phyloP scores from a whole-genome alignment of 2,113 vertebrate genomes.

The Rhinichthys klamathensis region DNA sequence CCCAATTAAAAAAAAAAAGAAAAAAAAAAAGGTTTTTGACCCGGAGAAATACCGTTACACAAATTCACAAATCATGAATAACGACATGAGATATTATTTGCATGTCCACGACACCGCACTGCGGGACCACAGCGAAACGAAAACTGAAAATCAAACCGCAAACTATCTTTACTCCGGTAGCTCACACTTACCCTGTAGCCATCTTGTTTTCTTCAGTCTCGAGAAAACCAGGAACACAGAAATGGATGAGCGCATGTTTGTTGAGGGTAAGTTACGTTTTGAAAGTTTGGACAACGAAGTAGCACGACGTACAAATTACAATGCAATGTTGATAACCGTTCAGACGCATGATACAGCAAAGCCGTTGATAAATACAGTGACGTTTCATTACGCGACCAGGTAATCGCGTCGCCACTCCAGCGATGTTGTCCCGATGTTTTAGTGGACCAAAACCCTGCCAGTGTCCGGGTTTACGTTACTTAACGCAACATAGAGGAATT shows the following conservation, averaged over 20 bases:
- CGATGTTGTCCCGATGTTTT: too few species aligned
- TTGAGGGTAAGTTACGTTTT: neutral
- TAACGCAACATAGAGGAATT: neutral
- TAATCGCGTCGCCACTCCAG: neutral
- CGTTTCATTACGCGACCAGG: neutral
- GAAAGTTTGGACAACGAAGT: neutral
- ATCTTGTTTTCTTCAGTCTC: neutral
- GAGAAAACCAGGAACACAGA: neutral
- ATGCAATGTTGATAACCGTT: neutral
- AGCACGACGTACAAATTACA: neutral
- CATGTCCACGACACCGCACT: too few species aligned
- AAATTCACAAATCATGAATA: too few species aligned
- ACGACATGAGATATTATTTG: too few species aligned
- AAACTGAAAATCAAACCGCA: too few species aligned
- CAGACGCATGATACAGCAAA: neutral
- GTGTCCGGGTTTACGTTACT: neutral
- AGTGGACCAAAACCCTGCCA: neutral
- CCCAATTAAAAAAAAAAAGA: too few species aligned
- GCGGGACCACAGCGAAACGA: too few species aligned
- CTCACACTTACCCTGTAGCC: neutral
- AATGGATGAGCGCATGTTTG: neutral
- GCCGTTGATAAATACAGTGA: neutral
- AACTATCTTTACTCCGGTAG: too few species aligned
- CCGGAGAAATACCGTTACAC: too few species aligned
- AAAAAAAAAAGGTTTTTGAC: too few species aligned